Percentiles rank a stretch among this genome's conserved stretches.
phyloP scores from a whole-genome alignment of 2,797 vertebrate species.

The Sparidentex hasta region DNA sequence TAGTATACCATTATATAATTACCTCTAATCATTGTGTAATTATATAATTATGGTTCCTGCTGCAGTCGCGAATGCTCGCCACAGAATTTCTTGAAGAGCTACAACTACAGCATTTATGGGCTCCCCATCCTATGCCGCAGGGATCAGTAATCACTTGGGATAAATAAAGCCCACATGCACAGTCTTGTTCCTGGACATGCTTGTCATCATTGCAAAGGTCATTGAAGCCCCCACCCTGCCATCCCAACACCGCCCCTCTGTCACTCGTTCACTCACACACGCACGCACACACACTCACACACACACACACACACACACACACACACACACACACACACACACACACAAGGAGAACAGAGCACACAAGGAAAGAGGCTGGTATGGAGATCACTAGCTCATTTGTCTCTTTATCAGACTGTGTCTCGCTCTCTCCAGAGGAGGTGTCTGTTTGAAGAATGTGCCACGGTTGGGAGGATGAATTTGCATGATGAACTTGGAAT shows the following conservation, averaged over 20 bases:
- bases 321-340: slow-evolving; percentile 83
- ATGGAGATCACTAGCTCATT: slow-evolving; percentile 91
- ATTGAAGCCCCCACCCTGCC: slow-evolving; percentile 67
- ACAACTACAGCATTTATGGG: slow-evolving; percentile 34
- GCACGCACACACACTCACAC: slow-evolving; percentile 82
- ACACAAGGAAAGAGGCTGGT: slow-evolving; percentile 81
- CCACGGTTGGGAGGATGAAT: slow-evolving; percentile 92
- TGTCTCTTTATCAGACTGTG: slow-evolving; percentile 91
- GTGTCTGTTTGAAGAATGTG: slow-evolving; percentile 98
- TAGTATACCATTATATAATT: slow-evolving; percentile 50
- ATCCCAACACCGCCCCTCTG: slow-evolving; percentile 47
- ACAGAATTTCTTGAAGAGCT: slow-evolving; percentile 45
- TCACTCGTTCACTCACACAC: slow-evolving; percentile 44
- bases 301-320: too few relatives aligned
- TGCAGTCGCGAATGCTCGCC: slow-evolving; percentile 18
- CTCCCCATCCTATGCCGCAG: slow-evolving; percentile 26
- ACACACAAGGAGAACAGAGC: slow-evolving; percentile 79
- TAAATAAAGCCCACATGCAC: slow-evolving; percentile 71
- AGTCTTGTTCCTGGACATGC: slow-evolving; percentile 73
- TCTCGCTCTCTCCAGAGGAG: slow-evolving; percentile 89
- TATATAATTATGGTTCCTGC: slow-evolving; percentile 52
- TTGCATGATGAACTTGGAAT: slow-evolving; percentile 93
- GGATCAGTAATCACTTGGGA: slow-evolving; percentile 64
- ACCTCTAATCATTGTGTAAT: slow-evolving; percentile 61
- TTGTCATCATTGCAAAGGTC: slow-evolving; percentile 92